phyloP scores from a whole-genome alignment of 2,797 vertebrate species.

The Tokudaia tokunoshimensis region DNA sequence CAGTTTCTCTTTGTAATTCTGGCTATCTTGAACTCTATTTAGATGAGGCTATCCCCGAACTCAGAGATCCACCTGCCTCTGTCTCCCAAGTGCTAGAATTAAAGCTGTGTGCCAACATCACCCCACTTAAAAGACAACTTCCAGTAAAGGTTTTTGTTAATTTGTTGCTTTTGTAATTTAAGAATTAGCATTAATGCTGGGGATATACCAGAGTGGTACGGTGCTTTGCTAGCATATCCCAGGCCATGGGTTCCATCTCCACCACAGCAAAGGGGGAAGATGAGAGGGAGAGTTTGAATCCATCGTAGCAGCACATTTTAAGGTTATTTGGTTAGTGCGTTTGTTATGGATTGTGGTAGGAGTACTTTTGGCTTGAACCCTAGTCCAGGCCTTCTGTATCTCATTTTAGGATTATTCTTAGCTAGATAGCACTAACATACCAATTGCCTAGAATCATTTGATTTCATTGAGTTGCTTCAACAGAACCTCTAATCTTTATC shows the following conservation, averaged over 20 bases:
- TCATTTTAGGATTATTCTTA: too few species aligned
- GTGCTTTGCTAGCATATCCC: background rate
- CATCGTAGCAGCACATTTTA: background rate
- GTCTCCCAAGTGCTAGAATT: too few species aligned
- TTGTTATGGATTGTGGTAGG: background rate
- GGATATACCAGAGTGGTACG: background rate
- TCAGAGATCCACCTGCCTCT: too few species aligned
- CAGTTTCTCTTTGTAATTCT: too few species aligned
- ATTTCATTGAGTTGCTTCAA: background rate
- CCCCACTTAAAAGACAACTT: background rate
- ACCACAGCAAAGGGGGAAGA: too few species aligned
- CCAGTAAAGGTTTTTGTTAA: background rate
- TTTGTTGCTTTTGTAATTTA: conserved; percentile 1
- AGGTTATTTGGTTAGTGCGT: background rate
- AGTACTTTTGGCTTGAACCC: background rate
- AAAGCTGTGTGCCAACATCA: too few species aligned
- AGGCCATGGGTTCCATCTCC: background rate
- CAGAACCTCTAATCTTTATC: too few species aligned
- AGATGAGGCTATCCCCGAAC: too few species aligned
- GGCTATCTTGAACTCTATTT: too few species aligned
- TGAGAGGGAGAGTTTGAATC: too few species aligned
- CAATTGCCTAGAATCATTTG: background rate
- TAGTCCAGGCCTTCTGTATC: background rate
- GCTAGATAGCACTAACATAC: background rate
- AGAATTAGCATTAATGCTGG: background rate